phyloP scores from a whole-genome alignment of 2,888 invertebrate genomes.

The Brachyopa scutellaris region DNA sequence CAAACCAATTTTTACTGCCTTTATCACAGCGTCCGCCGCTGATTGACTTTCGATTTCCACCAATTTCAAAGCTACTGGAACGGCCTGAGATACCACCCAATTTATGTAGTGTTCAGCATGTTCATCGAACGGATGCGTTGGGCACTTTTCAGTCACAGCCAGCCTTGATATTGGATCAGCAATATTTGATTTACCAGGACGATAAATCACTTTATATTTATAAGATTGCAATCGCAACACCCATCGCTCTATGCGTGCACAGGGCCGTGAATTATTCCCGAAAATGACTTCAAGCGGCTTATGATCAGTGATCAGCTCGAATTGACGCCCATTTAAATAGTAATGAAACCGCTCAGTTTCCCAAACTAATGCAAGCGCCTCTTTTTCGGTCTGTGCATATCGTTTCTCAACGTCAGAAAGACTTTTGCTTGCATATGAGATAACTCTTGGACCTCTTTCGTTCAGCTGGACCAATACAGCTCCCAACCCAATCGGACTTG shows the following conservation, averaged over 20 bases:
- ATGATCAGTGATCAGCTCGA: conserved; percentile 75
- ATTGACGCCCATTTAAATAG: conserved; percentile 80
- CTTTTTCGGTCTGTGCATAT: too few relatives aligned
- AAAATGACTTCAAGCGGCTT: conserved; percentile 77
- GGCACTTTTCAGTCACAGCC: too few relatives aligned
- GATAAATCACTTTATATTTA: conserved; percentile 57
- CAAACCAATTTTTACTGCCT: conserved; percentile 1
- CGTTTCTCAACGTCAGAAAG: conserved; percentile 77
- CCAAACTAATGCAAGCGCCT: conserved; percentile 77
- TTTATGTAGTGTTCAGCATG: conserved; percentile 29
- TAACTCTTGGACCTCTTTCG: conserved; percentile 75
- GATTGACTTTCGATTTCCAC: conserved; percentile 25
- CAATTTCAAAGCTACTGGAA: conserved; percentile 35
- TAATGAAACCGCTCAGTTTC: conserved; percentile 79
- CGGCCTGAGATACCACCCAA: conserved; percentile 25
- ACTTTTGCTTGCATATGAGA: conserved; percentile 79
- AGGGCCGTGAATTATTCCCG: conserved; percentile 72
- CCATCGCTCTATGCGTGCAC: conserved; percentile 75
- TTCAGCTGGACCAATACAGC: too few relatives aligned
- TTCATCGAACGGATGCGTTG: too few relatives aligned
- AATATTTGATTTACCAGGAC: conserved; percentile 74
- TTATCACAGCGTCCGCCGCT: conserved; percentile 26
- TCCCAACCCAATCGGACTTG: too few relatives aligned
- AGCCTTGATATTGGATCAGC: conserved; percentile 75
- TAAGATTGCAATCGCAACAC: conserved; percentile 72